A percentile compares a stretch with the other conserved stretches of the same genome.
These are phyloP conservation scores for Meloidogyne hapla DNA, from an alignment of 1,140 invertebrate species.

Conservation along the genomic window DNA sequence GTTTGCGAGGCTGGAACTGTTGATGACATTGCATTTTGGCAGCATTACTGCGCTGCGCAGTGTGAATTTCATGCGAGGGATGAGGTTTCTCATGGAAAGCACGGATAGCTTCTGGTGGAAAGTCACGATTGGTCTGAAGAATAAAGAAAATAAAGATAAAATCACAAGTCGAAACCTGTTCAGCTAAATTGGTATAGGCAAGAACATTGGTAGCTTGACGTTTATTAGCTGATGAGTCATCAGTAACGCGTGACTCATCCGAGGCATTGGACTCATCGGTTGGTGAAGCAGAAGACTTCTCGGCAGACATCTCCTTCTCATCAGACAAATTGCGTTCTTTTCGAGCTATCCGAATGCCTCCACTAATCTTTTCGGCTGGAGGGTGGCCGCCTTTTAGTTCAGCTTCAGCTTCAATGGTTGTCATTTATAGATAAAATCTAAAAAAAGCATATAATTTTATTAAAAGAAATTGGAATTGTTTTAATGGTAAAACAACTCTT, in stretches of 20 bases:
- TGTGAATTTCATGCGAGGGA: constrained; percentile 20
- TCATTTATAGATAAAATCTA: background rate
- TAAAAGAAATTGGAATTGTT: too few relatives aligned
- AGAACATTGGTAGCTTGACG: constrained; percentile 23
- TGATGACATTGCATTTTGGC: constrained; percentile 14
- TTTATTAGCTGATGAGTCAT: constrained; percentile 7
- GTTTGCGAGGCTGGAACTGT: constrained; percentile 28
- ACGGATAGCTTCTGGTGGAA: constrained; percentile 32
- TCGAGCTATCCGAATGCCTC: constrained; percentile 43
- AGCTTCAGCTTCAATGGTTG: background rate
- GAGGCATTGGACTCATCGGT: constrained; percentile 5
- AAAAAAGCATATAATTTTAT: too few relatives aligned
- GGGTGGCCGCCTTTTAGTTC: constrained; percentile 40
- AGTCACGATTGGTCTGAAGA: constrained; percentile 36
- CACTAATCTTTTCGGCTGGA: constrained; percentile 46
- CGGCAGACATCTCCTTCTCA: background rate
- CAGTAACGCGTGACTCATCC: background rate
- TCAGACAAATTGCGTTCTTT: constrained; percentile 42
- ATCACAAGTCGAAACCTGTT: constrained; percentile 12
- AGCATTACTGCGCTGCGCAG: constrained; percentile 18
- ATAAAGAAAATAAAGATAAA: background rate
- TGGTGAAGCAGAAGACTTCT: constrained; percentile 12
- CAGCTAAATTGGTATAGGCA: constrained; percentile 27
- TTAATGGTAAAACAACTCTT: too few relatives aligned
- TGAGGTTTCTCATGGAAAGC: constrained; percentile 32